A percentile compares a stretch with the other conserved stretches of the same genome.
These are phyloP conservation scores for Nothura maculosa DNA, from an alignment of 2,797 vertebrate species.

Conservation along the genomic window DNA sequence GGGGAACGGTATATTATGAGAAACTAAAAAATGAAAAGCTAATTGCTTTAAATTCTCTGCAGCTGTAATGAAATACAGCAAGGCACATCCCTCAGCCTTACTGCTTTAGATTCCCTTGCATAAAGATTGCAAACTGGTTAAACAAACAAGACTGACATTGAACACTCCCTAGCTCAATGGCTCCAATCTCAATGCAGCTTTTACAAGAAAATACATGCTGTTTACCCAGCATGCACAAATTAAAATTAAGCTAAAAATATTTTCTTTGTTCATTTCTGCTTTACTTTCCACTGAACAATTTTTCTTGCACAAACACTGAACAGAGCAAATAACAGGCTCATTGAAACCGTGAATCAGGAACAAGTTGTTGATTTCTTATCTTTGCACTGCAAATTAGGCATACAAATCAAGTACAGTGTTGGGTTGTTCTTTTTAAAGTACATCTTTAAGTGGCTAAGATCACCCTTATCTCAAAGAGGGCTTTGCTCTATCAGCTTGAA, in stretches of 20 bases:
- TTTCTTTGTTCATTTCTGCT: constrained; percentile 34
- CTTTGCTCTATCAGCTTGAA: not conserved
- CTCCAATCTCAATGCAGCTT: constrained; percentile 54
- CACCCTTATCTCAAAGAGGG: constrained; percentile 1
- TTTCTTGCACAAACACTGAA: constrained; percentile 64
- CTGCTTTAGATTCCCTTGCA: constrained; percentile 31
- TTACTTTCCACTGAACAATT: constrained; percentile 52
- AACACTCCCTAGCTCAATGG: constrained; percentile 53
- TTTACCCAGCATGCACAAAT: constrained; percentile 57
- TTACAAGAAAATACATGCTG: constrained; percentile 53
- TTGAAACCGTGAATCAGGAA: constrained; percentile 52
- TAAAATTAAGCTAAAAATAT: constrained; percentile 63
- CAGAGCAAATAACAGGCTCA: constrained; percentile 56
- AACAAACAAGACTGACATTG: constrained; percentile 61
- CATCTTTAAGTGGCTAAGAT: constrained; percentile 29
- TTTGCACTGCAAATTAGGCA: constrained; percentile 46
- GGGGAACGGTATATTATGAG: constrained; percentile 30
- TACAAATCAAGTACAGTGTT: constrained; percentile 15
- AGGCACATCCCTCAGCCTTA: constrained; percentile 45
- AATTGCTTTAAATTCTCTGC: constrained; percentile 67
- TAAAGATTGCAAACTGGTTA: constrained; percentile 63
- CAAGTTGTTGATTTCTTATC: constrained; percentile 65
- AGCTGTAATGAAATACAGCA: constrained; percentile 57
- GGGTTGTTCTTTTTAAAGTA: constrained; percentile 43
- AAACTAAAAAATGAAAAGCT: constrained; percentile 52